Evolutionary conservation across 2,113 vertebrate species (phyloP), one percentile per base, ranked within the genome.

Genomic region (Perca fluviatilis): DNA sequence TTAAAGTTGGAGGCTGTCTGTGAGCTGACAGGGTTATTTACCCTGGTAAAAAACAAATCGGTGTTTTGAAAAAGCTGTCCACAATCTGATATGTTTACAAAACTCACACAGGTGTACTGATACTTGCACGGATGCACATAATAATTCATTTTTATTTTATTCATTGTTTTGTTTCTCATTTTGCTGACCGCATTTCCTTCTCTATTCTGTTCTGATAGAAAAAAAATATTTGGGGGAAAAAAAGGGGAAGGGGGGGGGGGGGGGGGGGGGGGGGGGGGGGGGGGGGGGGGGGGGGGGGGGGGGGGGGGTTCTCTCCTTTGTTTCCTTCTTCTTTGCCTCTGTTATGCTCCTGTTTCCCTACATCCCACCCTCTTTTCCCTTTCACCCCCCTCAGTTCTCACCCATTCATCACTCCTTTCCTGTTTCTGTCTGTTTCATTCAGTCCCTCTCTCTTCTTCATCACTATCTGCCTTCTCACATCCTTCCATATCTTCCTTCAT

Each of bases 401-500:
- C 67, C 67, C 56, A 84, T 84, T 84, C 30, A 60, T 83, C 80
- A 61, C 62, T 58, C 21, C 25, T 79, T 75, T 72, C 25, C 56
- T 61, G 7, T 82, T 51, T 63, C 72, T 25, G 47, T 79, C 63
- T 73, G 23, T 74, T 77, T 77, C 70, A 85, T 87, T 86, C 72
- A 79, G 33, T 79, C 63, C 60, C 43, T 27, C 61, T 65, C 56
- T 77, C 30, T 49, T 61, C 65, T 62, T 70, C 75, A 54, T 62
- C 50, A n/a, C 77, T 75, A 46, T 84, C 73, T 71, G 50, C 33
- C 63, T 43, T 57, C 56, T 78, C 73, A 36, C 36, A 56, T 82
- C 50, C 80, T 62, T 88, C 78, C 86, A 82, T 91, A 84, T 77
- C 63, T 83, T 80, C 64, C 50, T 81, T 49, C 47, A 77, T 80